phyloP scores from a whole-genome alignment of 64 coral and sea anemone species.

The Pocillopora verrucosa region DNA sequence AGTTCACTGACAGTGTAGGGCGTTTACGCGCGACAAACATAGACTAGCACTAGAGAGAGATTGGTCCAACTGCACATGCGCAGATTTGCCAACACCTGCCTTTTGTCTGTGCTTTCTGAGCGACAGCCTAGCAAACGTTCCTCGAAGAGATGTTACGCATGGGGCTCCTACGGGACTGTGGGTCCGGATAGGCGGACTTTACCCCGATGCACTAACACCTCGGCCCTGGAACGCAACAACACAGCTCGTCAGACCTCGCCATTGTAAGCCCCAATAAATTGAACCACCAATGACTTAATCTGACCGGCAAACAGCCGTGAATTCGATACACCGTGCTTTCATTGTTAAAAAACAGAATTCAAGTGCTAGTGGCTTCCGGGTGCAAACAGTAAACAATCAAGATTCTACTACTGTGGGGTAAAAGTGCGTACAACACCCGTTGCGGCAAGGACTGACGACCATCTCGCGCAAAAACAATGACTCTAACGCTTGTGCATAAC shows the following conservation, averaged over 20 bases:
- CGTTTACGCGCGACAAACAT: background rate
- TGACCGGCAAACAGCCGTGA: conserved; percentile 26
- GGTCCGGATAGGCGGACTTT: conserved; percentile 70
- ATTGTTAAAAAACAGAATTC: conserved; percentile 17
- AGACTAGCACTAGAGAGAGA: conserved; percentile 16
- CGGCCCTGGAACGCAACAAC: conserved; percentile 81
- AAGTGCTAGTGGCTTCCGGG: background rate
- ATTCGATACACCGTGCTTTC: conserved; percentile 36
- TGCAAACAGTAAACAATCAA: background rate
- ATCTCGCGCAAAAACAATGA: background rate
- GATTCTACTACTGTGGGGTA: background rate
- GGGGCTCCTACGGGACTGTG: conserved; percentile 55
- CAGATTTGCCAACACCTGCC: conserved; percentile 64
- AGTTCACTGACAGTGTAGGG: background rate
- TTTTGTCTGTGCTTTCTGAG: conserved; percentile 75
- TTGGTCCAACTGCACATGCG: conserved; percentile 38
- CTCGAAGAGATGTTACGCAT: conserved; percentile 61
- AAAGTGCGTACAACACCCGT: background rate
- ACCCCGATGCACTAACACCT: conserved; percentile 47
- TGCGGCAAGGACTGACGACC: background rate
- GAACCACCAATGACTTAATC: background rate
- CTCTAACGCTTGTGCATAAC: background rate
- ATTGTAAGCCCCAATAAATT: conserved; percentile 28
- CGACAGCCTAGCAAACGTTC: conserved; percentile 77
- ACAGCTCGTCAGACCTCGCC: conserved; percentile 66